Base-by-base conservation (phyloP, 1,140 invertebrate genomes). In the Marisa cornuarietis region DNA sequence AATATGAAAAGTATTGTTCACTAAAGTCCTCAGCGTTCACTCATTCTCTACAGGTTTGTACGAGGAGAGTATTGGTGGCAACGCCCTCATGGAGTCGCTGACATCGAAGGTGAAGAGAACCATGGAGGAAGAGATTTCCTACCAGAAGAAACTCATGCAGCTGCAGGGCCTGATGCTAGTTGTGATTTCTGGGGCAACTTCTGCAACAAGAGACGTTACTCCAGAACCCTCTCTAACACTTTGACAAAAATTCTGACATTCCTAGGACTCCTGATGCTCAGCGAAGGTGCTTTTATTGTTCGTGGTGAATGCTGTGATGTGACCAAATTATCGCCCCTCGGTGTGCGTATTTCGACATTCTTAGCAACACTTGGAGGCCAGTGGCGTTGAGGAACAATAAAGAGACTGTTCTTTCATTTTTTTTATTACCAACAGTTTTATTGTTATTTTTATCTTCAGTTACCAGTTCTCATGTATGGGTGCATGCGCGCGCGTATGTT, bases 61-160 rank as follows among this genome's bases (percentile, higher is more conserved):
- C 78, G 84, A 83, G 42, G 79, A 81, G 11, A 82, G 87, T 69
- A 82, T 90, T 72, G 90, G 86, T 14, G 84, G 90, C 54, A 86
- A 85, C 76, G 90, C 93, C 51, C 91, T 93, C 76, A 91, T 94
- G 42, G 90, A 93, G 79, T 91, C 92, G 74, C 90, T 94, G 68
- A 93, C 96, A 76, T 90, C 90, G 71, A 87, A 92, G 14, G 90
- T 97, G 13, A 91, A 92, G 51, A 87, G 93, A 69, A 92, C 93
- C 83, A 88, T 96, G 26, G 90, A 93, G 58, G 92, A 93, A 83
- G 96, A 97, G 91, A 92, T 94, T 63, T 89, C 93, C 14, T 92
- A 89, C 79, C 88, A 91, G 86, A 90, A 88, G 71, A 83, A 90
- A 61, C 81, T 91, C 54, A 86, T 91, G 85, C 87, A 91, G 83